Conservation (phyloP, 2,888 invertebrate species). For the Mythimna ferrago region DNA sequence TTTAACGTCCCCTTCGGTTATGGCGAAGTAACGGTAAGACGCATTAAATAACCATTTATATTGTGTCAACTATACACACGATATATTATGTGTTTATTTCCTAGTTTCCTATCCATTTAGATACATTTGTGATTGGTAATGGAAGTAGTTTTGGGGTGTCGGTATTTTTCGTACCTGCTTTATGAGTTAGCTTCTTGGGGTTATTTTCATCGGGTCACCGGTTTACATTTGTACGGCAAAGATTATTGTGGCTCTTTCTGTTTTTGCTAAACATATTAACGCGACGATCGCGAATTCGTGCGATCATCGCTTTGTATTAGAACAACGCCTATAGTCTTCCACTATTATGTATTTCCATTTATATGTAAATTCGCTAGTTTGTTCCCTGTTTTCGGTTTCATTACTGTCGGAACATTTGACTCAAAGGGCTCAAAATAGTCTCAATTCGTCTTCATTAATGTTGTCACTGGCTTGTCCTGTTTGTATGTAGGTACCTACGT, state of each 20-base stretch:
- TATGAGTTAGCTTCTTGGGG: background rate
- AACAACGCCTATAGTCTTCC: background rate
- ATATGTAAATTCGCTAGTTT: background rate
- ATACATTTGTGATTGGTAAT: constrained; percentile 52
- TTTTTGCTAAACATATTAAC: no score
- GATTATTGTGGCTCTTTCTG: no score
- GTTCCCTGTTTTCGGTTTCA: background rate
- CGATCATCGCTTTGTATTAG: background rate
- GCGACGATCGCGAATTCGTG: background rate
- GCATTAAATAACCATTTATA: constrained; percentile 78
- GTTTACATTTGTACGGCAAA: no score
- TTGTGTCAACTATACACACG: constrained; percentile 67
- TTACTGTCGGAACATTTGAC: constrained; percentile 13
- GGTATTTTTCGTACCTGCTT: background rate
- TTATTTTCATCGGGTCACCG: background rate
- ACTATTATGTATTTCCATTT: background rate
- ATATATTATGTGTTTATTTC: constrained; percentile 47
- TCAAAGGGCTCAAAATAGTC: background rate
- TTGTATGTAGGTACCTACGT: background rate
- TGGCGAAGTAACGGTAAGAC: constrained; percentile 53
- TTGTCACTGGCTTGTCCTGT: background rate
- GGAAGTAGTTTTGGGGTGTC: constrained; percentile 30
- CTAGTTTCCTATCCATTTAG: constrained; percentile 49
- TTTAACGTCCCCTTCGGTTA: constrained; percentile 55
- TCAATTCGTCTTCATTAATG: background rate